Evolutionary conservation across 2,888 invertebrate genomes (phyloP), one percentile per base, ranked within the genome.

Genomic region (Entomobrya proxima): DNA sequence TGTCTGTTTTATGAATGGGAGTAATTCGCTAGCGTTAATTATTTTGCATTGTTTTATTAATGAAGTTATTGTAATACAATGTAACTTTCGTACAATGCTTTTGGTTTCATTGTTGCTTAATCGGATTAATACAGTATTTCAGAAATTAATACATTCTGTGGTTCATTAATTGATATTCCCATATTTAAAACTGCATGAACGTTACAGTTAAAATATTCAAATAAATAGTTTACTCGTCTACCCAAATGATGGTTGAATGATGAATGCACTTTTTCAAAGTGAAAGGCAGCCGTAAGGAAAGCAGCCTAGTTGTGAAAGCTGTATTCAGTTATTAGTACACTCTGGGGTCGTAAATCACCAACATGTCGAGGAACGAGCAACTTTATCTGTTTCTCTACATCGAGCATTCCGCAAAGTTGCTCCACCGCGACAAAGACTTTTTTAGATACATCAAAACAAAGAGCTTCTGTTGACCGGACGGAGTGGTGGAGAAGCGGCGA

Each of bases 261-360:
- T 75, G 55, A 50, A 75, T 75, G 55, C n/a, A n/a, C n/a, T n/a
- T n/a, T n/a, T n/a, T 50, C 30, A 9, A 24, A 75, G 15, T 21
- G 11, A 52, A 40, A 32, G 32, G 21, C 50, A 7, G 35, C 44
- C 13, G 11, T 27, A 24, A 24, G 47, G 30, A 47, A 27, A 27
- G 15, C 1, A 72, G 47, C 27, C 30, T 30, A 67, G 18, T 37
- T 37, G 67, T 67, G 18, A 67, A 35, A 67, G 37, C 67, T 67
- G 67, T 81, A 58, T 50, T 52, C 11, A 74, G 40, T 58, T 81
- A 52, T 81, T 81, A 52, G 58, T 81, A n/a, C n/a, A n/a, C 72
- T 74, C 58, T 7, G 15, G 55, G 58, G 47, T 81, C 81, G 47
- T 81, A 81, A 81, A 81, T 81, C 81, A 81, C 55, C 35, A 15